Base-by-base conservation (phyloP, 2,113 vertebrate genomes). In the Crotophaga sulcirostris region DNA sequence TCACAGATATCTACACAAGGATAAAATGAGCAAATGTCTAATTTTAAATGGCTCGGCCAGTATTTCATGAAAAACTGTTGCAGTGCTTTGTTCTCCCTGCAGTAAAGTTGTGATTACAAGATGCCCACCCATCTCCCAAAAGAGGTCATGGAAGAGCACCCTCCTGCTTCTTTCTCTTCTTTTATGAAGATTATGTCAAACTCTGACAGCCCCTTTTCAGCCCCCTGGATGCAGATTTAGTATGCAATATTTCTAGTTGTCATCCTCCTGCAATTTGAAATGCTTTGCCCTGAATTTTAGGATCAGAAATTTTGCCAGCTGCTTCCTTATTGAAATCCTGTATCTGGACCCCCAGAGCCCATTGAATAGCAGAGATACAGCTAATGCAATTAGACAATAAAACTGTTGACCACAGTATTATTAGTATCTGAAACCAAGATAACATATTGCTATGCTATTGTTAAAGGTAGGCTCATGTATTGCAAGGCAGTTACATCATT, bases 21-120 rank as follows among this genome's bases (percentile, higher is more conserved):
- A 44, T 72, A 24, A 77, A 73, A 80, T 9, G 45, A 95, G 49
- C 94, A 93, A 93, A 85, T 96, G 87, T 81, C 70, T 63, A 16
- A 59, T 90, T 86, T 86, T 47, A 49, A 76, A 64, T 51, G 56
- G 28, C 69, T 85, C 87, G 90, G 69, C 62, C 84, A 56, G 51
- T 7, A 33, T 45, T 87, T 64, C 52, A 3, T 31, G 80, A 3
- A 7, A 52, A 84, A 25, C 44, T 40, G 20, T 9, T 49, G 63
- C 63, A 42, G 81, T 7, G 82, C 83, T 86, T 44, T 69, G 34
- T 38, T 87, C 24, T 80, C 69, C 74, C 85, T 34, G 69, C 86
- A 79, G 80, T 40, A 6, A 23, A 23, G 80, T 15, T 49, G 51
- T 33, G 66, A 74, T 38, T 45, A 26, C n/a, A n/a, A 29, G 60